Base-by-base conservation (phyloP, 2,797 vertebrate genomes). In the Amniataba percoides region DNA sequence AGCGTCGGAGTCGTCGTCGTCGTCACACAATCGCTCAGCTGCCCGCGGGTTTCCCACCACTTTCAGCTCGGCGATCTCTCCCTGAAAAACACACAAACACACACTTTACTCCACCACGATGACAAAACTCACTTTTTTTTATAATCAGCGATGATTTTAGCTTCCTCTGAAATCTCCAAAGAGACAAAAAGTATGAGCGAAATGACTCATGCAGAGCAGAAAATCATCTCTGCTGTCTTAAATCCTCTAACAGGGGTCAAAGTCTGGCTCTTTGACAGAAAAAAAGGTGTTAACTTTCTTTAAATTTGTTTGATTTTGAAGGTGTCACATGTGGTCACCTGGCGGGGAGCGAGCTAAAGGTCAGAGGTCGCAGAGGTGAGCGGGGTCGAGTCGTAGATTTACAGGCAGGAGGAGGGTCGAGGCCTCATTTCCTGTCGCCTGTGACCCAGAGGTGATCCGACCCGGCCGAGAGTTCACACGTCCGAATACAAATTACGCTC, bases 41-140 rank as follows among this genome's bases (percentile, higher is more conserved):
- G 95, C 94, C 6, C n/a, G 92, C 0, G 96, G 94, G 87, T 97
- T 94, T 45, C 92, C 94, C 60, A 90, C 89, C 18, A 98, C 63
- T 70, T 67, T 95, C 84, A 99, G 76, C 19, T 97, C 96, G 0
- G 95, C 93, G 0, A 99, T 97, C n/a, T 90, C 84, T 0, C 97
- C 97, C 97, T 98, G 9, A 42, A 82, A 68, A 40, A 73, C 53
- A 76, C 34, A 77, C 53, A 68, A 6, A 68, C 51, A 55, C 27
- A 74, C 31, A 59, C 34, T 34, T 62, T 16, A 46, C 18, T n/a
- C 66, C 27, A 39, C 5, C 0, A 1, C 11, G 49, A 43, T 70
- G 52, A 25, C 34, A 51, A 52, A 2, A 52, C 43, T 65, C 53
- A 12, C 5, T 55, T 27, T 53, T 53, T 31, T 31, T 27, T 52